These are phyloP conservation scores for Sinodicranocentrus sp. DNA, from an alignment of 2,888 invertebrate genomes.

Conservation along the genomic window DNA sequence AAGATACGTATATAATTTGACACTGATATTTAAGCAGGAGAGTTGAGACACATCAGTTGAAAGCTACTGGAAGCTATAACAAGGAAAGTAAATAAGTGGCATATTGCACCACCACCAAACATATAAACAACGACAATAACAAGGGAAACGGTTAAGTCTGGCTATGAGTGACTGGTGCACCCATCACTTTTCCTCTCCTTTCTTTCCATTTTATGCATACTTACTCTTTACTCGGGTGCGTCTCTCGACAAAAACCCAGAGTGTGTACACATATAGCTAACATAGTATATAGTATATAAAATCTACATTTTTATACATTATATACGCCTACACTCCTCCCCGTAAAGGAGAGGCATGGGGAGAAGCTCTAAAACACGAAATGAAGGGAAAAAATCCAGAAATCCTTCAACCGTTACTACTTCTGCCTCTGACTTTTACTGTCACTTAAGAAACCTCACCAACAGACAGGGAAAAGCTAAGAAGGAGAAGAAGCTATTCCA, in stretches of 20 bases:
- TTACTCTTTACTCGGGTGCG: slow-evolving; percentile 18
- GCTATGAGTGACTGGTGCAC: slow-evolving; percentile 49
- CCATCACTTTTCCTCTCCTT: slow-evolving; percentile 40
- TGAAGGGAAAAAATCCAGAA: slow-evolving; percentile 42
- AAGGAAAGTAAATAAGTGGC: slow-evolving; percentile 2
- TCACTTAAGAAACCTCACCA: slow-evolving; percentile 56
- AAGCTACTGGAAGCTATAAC: neutral
- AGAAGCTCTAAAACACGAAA: slow-evolving; percentile 17
- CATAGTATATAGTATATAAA: too few species aligned
- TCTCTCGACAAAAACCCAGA: neutral
- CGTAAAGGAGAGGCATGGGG: neutral
- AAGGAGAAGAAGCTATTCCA: slow-evolving; percentile 28
- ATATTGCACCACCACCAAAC: neutral
- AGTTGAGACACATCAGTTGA: neutral
- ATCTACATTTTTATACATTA: too few species aligned
- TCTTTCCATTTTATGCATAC: slow-evolving; percentile 38
- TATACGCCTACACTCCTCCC: neutral
- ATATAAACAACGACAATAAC: neutral
- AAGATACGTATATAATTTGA: too few species aligned
- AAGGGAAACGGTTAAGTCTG: slow-evolving; percentile 3
- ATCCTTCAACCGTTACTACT: slow-evolving; percentile 63
- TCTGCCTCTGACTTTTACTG: slow-evolving; percentile 61
- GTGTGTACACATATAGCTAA: too few species aligned
- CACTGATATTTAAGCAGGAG: neutral
- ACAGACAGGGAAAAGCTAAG: slow-evolving; percentile 33